A percentile compares a stretch with the other conserved stretches of the same genome.
phyloP scores from a whole-genome alignment of 2,888 invertebrate genomes.

The Peribatodes rhomboidaria region DNA sequence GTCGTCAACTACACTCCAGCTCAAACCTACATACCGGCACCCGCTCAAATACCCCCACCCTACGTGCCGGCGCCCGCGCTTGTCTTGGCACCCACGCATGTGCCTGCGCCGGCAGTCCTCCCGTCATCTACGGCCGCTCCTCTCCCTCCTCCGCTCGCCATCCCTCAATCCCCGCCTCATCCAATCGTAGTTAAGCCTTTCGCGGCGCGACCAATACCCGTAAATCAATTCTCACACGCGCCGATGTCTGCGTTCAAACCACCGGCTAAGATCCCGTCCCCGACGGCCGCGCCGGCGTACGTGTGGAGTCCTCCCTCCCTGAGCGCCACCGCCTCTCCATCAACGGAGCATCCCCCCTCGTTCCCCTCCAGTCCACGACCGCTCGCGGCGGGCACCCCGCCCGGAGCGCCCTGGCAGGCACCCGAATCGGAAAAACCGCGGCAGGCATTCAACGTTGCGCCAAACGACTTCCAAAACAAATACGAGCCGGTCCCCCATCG shows the following conservation, averaged over 20 bases:
- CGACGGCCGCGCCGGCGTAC: conserved; percentile 67
- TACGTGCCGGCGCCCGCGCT: conserved; percentile 33
- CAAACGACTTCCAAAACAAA: conserved; percentile 46
- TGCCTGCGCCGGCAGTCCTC: conserved; percentile 20
- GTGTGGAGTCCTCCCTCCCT: conserved; percentile 81
- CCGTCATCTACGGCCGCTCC: conserved; percentile 41
- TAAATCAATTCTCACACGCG: conserved; percentile 92
- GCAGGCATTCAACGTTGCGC: conserved; percentile 82
- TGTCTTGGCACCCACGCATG: conserved; percentile 16
- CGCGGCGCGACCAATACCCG: conserved; percentile 86
- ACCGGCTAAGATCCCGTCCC: conserved; percentile 76
- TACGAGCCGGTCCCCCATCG: conserved; percentile 73
- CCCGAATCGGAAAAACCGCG: conserved; percentile 71
- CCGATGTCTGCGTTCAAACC: conserved; percentile 92
- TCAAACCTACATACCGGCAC: conserved; percentile 14
- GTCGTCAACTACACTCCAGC: conserved; percentile 16
- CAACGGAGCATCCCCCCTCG: conserved; percentile 56
- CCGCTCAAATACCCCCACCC: conserved; percentile 30
- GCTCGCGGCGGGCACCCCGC: conserved; percentile 55
- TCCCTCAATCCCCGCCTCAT: conserved; percentile 68
- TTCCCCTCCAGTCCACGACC: conserved; percentile 56
- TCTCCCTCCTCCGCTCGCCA: conserved; percentile 48
- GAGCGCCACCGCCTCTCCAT: conserved; percentile 62
- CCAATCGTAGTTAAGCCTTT: conserved; percentile 75
- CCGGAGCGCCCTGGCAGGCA: conserved; percentile 79